phyloP scores from a whole-genome alignment of 2,113 vertebrate genomes.

The Crypturellus undulatus region DNA sequence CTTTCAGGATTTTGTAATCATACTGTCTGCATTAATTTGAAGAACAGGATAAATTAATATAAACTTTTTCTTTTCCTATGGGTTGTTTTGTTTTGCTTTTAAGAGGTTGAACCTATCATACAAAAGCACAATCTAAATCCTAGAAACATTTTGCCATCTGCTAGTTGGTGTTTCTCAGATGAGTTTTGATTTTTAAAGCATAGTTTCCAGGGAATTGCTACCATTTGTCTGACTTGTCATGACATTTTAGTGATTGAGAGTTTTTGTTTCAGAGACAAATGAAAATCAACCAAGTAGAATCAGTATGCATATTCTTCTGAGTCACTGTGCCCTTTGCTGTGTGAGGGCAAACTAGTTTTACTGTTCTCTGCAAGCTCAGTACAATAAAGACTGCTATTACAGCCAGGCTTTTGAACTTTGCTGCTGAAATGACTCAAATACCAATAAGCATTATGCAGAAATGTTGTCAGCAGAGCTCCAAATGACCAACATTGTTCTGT shows the following conservation, averaged over 20 bases:
- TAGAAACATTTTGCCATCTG: not conserved
- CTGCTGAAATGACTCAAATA: constrained; percentile 56
- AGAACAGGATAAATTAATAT: not conserved
- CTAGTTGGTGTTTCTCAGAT: not conserved
- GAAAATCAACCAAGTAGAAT: constrained; percentile 53
- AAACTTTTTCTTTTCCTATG: not conserved
- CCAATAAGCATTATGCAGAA: constrained; percentile 11
- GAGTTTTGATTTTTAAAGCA: constrained; percentile 58
- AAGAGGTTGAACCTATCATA: not conserved
- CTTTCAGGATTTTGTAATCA: not conserved
- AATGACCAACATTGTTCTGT: constrained; percentile 20
- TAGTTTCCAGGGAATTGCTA: constrained; percentile 5
- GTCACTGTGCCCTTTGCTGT: constrained; percentile 61
- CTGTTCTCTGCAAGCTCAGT: constrained; percentile 44
- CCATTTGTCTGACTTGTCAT: constrained; percentile 51
- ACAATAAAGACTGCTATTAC: constrained; percentile 59
- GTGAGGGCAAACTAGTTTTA: constrained; percentile 31
- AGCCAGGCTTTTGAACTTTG: constrained; percentile 37
- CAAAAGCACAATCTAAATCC: not conserved
- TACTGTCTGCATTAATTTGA: not conserved
- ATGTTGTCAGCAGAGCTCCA: constrained; percentile 13
- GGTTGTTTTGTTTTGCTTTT: not conserved
- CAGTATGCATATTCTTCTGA: constrained; percentile 60
- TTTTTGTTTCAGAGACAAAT: constrained; percentile 65
- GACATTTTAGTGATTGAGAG: constrained; percentile 62